Evolutionary conservation across 1,140 invertebrate species (phyloP).

Genomic region (Zaprionus camerounensis): DNA sequence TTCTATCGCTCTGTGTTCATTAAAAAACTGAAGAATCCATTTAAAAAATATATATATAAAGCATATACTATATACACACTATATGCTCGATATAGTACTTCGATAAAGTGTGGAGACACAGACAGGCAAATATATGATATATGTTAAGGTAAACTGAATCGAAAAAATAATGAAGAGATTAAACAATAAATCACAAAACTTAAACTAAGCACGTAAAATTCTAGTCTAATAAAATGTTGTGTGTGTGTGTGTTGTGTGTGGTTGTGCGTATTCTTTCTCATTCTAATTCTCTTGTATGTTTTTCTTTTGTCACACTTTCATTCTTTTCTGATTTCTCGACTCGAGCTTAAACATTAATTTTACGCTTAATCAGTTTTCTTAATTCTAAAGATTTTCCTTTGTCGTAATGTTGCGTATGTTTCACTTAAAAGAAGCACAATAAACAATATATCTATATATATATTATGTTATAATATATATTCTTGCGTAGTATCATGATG

Average conservation of each 20-base stretch:
- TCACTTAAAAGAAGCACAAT: conserved; percentile 63
- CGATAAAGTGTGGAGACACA: neutral
- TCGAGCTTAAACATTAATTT: conserved; percentile 66
- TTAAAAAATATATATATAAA: conserved; percentile 55
- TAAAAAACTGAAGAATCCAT: conserved; percentile 57
- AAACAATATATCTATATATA: conserved; percentile 34
- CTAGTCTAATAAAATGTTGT: conserved; percentile 69
- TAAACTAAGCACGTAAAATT: conserved; percentile 75
- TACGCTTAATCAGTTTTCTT: conserved; percentile 74
- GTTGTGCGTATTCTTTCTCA: neutral
- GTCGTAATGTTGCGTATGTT: conserved; percentile 40
- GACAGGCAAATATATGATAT: conserved; percentile 27
- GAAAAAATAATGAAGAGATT: conserved; percentile 55
- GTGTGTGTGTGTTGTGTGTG: neutral
- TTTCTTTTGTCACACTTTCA: conserved; percentile 12
- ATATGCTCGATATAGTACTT: conserved; percentile 22
- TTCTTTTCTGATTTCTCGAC: conserved; percentile 48
- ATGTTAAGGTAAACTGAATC: conserved; percentile 49
- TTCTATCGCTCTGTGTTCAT: conserved; percentile 15
- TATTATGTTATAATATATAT: conserved; percentile 21
- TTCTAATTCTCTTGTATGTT: neutral
- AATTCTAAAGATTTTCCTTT: conserved; percentile 42
- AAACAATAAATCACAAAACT: conserved; percentile 84
- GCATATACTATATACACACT: conserved; percentile 44
- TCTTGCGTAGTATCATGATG: conserved; percentile 49